Base-by-base conservation (phyloP, 2,113 vertebrate species). In the Galbula dea region DNA sequence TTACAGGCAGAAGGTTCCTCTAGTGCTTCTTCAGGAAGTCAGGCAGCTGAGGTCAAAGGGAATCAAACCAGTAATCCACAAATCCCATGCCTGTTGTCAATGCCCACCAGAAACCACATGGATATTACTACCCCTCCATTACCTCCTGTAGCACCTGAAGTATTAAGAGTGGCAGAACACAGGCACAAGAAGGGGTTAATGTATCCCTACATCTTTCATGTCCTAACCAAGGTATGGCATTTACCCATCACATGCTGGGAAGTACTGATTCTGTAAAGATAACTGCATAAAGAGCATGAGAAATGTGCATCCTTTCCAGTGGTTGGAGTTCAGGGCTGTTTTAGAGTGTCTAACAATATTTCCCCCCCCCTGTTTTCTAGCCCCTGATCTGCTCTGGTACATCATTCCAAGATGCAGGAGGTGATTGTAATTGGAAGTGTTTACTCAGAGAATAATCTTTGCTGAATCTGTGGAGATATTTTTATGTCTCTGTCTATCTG, bases 81-180 rank as follows among this genome's bases (percentile, higher is more conserved):
- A 73, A 99, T 99, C 96, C 99, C 99, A 6, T 99, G 98, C 88
- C 98, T 99, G 87, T 97, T 99, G 88, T 99, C 99, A 62, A 99
- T 99, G 99, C 98, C 99, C 90, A 99, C 99, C 66, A 98, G 99
- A 96, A 99, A 98, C 97, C 99, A 99, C 97, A 99, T 99, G 99
- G 99, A 99, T 97, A 98, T 99, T 94, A 99, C 99, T 63, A 99
- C 98, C 59, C 99, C 99, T 34, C 99, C 99, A 75, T 98, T 99
- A 96, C 99, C 99, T 82, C 97, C 97, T 1, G 98, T 99, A 58
- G 98, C 99, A 73, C 98, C 98, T 7, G 99, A 99, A 98, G 99
- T 99, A 96, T 97, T 99, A 94, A 97, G 99, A 97, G 99, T 99
- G 91, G 98, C 98, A 6, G 99, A 99, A 96, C 99, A 99, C 97